Conservation (phyloP, 2,888 invertebrate species). For the Euzetes globulus region DNA sequence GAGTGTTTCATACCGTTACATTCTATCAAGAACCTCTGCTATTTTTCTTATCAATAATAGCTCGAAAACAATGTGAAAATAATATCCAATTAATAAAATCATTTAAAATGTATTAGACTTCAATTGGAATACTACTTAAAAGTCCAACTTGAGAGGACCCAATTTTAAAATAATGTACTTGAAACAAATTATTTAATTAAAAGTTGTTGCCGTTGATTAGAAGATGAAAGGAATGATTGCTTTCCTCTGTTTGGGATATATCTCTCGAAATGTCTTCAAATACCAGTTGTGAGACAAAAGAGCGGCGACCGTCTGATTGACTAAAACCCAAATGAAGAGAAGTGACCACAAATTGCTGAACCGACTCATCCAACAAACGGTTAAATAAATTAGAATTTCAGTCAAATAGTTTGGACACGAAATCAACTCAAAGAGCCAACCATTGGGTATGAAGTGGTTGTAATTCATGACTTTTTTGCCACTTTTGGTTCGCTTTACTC, state of each 20-base stretch:
- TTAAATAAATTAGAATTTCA: slow-evolving; percentile 33
- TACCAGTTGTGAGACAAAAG: slow-evolving; percentile 34
- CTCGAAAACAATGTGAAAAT: no score
- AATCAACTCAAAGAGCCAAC: slow-evolving; percentile 27
- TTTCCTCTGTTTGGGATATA: slow-evolving; percentile 29
- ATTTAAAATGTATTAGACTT: no score
- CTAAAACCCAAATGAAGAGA: slow-evolving; percentile 29
- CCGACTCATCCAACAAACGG: neutral
- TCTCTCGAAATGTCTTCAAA: slow-evolving; percentile 35
- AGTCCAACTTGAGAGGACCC: no score
- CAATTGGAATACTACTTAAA: no score
- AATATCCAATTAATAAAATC: no score
- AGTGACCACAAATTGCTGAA: slow-evolving; percentile 9
- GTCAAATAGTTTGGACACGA: slow-evolving; percentile 37
- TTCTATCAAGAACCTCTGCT: no score
- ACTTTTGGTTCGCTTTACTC: slow-evolving; percentile 41
- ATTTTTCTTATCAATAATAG: no score
- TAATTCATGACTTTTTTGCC: slow-evolving; percentile 33
- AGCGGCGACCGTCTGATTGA: slow-evolving; percentile 33
- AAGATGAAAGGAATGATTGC: slow-evolving; percentile 34
- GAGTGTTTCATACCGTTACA: no score
- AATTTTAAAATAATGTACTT: no score
- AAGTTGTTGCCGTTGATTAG: neutral
- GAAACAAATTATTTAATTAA: no score
- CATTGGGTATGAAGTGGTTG: slow-evolving; percentile 37